Base-by-base conservation (phyloP, 53 echinoderm and acorn worm genomes). In the Mesocentrotus franciscanus region DNA sequence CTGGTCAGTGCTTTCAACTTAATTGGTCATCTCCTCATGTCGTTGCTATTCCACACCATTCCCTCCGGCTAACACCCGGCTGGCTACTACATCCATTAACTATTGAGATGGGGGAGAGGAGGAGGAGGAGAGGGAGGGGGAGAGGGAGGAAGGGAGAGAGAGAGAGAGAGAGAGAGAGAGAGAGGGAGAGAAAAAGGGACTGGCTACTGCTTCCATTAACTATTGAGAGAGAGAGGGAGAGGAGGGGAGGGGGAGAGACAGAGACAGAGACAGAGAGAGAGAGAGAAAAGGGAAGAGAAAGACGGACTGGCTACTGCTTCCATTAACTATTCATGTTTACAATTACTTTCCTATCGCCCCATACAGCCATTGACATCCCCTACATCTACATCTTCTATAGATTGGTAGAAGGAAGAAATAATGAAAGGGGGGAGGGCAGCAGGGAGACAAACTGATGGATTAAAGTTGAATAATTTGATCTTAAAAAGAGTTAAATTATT, bases 301-400 rank as follows among this genome's bases (percentile, higher is more conserved):
- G 20, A 49, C 3, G 18, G 20, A 64, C 64, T 64, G 64, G 64
- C 64, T 64, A 18, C 64, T 18, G 64, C 64, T 64, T 64, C 64
- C 64, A 64, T 75, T 76, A 76, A 76, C 11, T 76, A 33, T 76
- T 85, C 87, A 87, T 87, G 59, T 87, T 87, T 87, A 87, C 58
- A 58, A 87, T 87, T 11, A 87, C 57, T 57, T 6, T 87, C n/a
- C n/a, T 56, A 87, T 87, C 12, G 27, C 87, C 59, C 87, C 24
- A 58, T 87, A n/a, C 57, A 87, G 58, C 58, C 87, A 87, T 58
- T 42, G 20, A 20, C 55, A 85, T 56, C 22, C 64, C 64, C 30
- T 55, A 58, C 4, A 17, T 87, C n/a, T 16, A 58, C 87, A 58
- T 87, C 59, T n/a, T 0, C 27, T 49, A 9, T 49, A 76, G 76